Base-by-base conservation (phyloP, 1,140 invertebrate genomes). In the Cherax destructor region DNA sequence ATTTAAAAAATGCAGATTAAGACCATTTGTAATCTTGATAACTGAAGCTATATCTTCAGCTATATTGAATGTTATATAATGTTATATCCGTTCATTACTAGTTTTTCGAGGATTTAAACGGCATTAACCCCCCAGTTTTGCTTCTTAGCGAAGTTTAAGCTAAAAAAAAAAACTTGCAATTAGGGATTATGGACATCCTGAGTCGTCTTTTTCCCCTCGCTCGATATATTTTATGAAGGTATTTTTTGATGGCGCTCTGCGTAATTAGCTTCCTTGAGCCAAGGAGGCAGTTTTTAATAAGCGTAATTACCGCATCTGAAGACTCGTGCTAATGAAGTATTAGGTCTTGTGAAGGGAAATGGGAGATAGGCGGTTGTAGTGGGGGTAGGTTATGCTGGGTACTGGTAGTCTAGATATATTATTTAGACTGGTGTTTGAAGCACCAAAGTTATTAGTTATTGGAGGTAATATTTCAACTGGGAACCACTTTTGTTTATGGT, bases 211-310 rank as follows among this genome's bases (percentile, higher is more conserved):
- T 7, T 1, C 65, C 69, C 24, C 21, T 74, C 6, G 69, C 69
- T 24, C 24, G 5, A 9, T 74, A 6, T 30, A 30, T 74, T 74
- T 74, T 74, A 13, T 65, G 2, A 21, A 65, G 61, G 61, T 16
- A 65, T 65, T 65, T 65, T 65, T 65, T 5, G 61, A 18, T 65
- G 61, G 61, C 61, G 11, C 13, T 65, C 13, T 18, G 18, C 16
- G 61, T 65, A 65, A 65, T 65, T 65, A 65, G 18, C 61, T 65
- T 65, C 21, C 61, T 74, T 24, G 69, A 74, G 69, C 69, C 69
- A 74, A 74, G 24, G 69, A n/a, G n/a, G 69, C 24, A 30, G 69
- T 74, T 74, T 30, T 74, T 74, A 74, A 30, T 74, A 74, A 74
- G n/a, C 6, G n/a, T 74, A 74, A 74, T 74, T 30, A 74, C 6